phyloP scores from a whole-genome alignment of 2,797 vertebrate genomes.

The Adelosebastes latens region DNA sequence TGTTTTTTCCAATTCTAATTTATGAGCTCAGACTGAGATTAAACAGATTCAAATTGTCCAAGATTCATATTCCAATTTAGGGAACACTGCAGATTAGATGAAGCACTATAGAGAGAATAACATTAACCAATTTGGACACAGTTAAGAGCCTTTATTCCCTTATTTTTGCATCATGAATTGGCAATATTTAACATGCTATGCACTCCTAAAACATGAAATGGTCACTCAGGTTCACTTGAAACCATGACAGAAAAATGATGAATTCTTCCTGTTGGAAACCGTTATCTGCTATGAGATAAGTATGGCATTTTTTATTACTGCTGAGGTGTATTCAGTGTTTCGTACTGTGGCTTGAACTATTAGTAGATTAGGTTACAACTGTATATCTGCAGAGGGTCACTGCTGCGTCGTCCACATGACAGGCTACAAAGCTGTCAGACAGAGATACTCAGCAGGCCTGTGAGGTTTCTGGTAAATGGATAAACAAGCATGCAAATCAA shows the following conservation, averaged over 20 bases:
- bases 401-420: conserved; percentile 10
- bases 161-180: conserved; percentile 8
- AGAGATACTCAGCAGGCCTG: conserved; percentile 1
- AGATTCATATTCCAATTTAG: conserved; percentile 44
- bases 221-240: neutral
- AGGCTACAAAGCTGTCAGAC: conserved; percentile 46
- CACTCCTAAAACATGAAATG: neutral
- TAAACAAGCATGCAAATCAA: conserved; percentile 56
- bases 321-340: neutral
- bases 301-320: conserved; percentile 18
- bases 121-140: conserved; percentile 40
- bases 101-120: conserved; percentile 8
- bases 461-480: conserved; percentile 45
- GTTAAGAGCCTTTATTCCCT: conserved; percentile 6
- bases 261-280: neutral
- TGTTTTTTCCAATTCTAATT: conserved; percentile 25
- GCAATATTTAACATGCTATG: conserved; percentile 9
- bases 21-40: conserved; percentile 39
- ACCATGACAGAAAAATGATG: neutral
- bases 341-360: conserved; percentile 16
- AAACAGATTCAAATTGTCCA: conserved; percentile 43
- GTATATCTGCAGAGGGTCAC: conserved; percentile 38
- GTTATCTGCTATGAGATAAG: conserved; percentile 19
- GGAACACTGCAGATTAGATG: conserved; percentile 44
- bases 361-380: conserved; percentile 37